Conservation (phyloP, 2,888 invertebrate genomes). For the Himalopsyche tibetana region DNA sequence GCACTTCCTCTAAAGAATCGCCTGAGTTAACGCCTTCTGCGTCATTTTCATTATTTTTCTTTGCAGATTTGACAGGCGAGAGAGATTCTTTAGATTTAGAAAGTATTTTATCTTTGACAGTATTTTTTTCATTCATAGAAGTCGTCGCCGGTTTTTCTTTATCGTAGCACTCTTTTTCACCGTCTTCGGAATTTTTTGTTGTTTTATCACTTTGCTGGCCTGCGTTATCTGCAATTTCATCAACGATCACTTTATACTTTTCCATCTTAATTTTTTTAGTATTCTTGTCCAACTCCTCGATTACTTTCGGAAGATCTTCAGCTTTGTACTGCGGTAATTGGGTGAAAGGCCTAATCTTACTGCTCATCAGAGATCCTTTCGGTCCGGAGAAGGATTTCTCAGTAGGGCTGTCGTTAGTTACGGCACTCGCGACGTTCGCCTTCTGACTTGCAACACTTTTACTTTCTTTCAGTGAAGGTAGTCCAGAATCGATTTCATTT, state of each 20-base stretch:
- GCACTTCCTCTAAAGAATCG: constrained; percentile 54
- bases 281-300: constrained; percentile 73
- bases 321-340: constrained; percentile 76
- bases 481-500: constrained; percentile 55
- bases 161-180: neutral
- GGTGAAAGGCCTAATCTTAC: constrained; percentile 76
- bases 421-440: neutral
- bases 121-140: constrained; percentile 69
- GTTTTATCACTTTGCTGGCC: neutral
- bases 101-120: constrained; percentile 70
- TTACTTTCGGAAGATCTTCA: constrained; percentile 74
- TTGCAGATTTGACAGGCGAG: neutral
- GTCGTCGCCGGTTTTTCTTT: neutral
- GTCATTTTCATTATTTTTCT: constrained; percentile 48
- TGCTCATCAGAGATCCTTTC: constrained; percentile 66
- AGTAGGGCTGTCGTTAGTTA: constrained; percentile 44
- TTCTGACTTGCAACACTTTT: constrained; percentile 44
- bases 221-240: neutral
- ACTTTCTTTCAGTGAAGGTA: constrained; percentile 45
- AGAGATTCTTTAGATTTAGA: constrained; percentile 16
- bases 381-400: constrained; percentile 51
- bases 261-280: constrained; percentile 70
- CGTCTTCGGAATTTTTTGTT: neutral
- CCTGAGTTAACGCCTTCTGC: neutral
- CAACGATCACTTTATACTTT: constrained; percentile 66